Conservation (phyloP, 2,888 invertebrate genomes). For the Agrenia bidenticulata region DNA sequence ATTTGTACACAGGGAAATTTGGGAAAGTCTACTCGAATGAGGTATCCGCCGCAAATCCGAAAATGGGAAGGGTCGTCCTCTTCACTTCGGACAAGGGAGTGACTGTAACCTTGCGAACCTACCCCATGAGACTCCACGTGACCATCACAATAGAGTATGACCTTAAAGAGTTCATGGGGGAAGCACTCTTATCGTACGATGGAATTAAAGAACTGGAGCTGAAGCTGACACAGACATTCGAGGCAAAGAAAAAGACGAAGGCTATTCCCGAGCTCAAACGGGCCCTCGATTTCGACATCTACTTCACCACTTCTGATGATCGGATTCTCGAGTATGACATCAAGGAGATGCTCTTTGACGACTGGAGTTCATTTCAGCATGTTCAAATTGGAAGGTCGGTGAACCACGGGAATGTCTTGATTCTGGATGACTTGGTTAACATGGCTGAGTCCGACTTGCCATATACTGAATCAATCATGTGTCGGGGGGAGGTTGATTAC, state of each 20-base stretch:
- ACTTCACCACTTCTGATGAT: constrained; percentile 66
- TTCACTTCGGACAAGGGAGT: constrained; percentile 20
- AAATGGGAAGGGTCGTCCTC: not conserved
- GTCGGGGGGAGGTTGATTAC: constrained; percentile 76
- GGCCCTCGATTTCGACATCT: constrained; percentile 32
- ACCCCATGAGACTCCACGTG: constrained; percentile 11
- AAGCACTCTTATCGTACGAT: constrained; percentile 14
- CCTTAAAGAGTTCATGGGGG: not conserved
- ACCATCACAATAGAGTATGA: constrained; percentile 31
- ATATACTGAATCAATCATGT: constrained; percentile 89
- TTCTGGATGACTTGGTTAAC: constrained; percentile 80
- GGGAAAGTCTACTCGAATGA: not conserved
- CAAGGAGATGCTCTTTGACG: constrained; percentile 77
- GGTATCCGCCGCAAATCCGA: not conserved
- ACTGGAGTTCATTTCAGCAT: constrained; percentile 80
- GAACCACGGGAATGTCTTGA: constrained; percentile 82
- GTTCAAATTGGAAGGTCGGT: constrained; percentile 87
- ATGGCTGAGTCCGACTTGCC: constrained; percentile 86
- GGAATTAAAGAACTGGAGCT: constrained; percentile 24
- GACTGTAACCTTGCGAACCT: constrained; percentile 22
- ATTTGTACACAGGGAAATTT: not conserved
- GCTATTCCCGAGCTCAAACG: constrained; percentile 29
- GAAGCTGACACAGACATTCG: constrained; percentile 17
- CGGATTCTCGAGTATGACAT: constrained; percentile 87
- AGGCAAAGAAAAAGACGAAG: constrained; percentile 27